A percentile compares a stretch with the other conserved stretches of the same genome.
Evolutionary conservation across 2,888 invertebrate genomes (phyloP).

Genomic region (Drosophila niveifrons): DNA sequence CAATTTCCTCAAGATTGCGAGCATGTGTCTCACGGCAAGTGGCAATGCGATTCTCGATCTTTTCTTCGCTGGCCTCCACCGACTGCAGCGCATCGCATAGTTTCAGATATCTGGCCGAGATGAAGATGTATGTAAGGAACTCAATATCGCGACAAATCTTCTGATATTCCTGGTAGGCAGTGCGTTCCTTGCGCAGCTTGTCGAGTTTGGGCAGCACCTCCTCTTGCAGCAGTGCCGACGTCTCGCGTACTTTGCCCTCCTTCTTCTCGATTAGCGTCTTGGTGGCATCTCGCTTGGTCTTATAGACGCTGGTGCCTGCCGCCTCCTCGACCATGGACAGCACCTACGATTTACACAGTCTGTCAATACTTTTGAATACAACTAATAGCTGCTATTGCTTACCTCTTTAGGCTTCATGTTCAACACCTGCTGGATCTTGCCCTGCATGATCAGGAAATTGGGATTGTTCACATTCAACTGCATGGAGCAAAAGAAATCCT

Average conservation of each 20-base stretch:
- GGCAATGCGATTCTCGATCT: constrained; percentile 87
- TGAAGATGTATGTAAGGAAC: constrained; percentile 89
- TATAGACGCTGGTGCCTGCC: constrained; percentile 98
- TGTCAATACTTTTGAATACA: no score
- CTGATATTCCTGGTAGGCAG: constrained; percentile 94
- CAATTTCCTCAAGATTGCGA: constrained; percentile 86
- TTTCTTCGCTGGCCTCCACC: constrained; percentile 86
- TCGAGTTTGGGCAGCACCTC: constrained; percentile 96
- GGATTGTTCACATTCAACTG: constrained; percentile 99
- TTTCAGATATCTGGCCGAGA: constrained; percentile 86
- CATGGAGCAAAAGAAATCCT: constrained; percentile 97
- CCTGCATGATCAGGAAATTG: constrained; percentile 99
- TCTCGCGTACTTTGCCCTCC: constrained; percentile 94
- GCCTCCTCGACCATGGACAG: constrained; percentile 99
- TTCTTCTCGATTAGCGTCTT: constrained; percentile 96
- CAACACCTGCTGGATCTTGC: constrained; percentile 98
- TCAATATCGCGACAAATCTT: constrained; percentile 94
- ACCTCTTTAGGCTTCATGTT: constrained; percentile 99
- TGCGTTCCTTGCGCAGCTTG: constrained; percentile 93
- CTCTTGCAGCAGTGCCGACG: constrained; percentile 91
- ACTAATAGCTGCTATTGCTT: constrained; percentile 49
- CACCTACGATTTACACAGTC: constrained; percentile 87
- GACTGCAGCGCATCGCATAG: constrained; percentile 86
- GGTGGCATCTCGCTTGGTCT: constrained; percentile 95
- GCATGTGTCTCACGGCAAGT: constrained; percentile 87